A percentile compares a stretch with the other conserved stretches of the same genome.
These are phyloP conservation scores for Natator depressus DNA, from an alignment of 2,113 vertebrate genomes.

Conservation along the genomic window DNA sequence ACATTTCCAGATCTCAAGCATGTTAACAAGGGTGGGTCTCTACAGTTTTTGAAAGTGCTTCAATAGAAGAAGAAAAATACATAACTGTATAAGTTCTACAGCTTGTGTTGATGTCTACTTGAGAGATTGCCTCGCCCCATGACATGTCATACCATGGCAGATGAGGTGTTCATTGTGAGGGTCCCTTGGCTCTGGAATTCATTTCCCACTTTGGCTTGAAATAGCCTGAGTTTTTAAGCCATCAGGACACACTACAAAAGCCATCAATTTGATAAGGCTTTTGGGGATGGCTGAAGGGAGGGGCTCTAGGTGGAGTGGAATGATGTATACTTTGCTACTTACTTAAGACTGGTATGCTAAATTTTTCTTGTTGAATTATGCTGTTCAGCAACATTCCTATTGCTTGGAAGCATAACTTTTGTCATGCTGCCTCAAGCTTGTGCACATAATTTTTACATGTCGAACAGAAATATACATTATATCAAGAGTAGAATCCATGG, in stretches of 20 bases:
- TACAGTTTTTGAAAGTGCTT: not conserved
- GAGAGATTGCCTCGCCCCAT: not conserved
- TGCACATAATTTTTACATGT: not conserved
- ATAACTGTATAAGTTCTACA: not conserved
- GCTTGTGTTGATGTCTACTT: not conserved
- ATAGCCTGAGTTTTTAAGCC: not conserved
- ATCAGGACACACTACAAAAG: not conserved
- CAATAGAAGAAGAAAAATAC: not conserved
- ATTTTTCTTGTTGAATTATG: not conserved
- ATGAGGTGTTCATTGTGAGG: not conserved
- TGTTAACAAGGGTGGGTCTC: not conserved
- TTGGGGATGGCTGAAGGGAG: not conserved
- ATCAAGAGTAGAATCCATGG: not conserved
- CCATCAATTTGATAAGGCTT: not conserved
- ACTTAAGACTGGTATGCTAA: not conserved
- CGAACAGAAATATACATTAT: not conserved
- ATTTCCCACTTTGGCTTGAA: not conserved
- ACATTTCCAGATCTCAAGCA: not conserved
- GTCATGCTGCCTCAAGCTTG: not conserved
- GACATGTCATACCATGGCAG: not conserved
- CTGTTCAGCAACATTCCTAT: not conserved
- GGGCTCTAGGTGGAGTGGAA: not conserved
- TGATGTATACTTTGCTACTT: not conserved
- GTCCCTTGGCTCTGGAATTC: not conserved
- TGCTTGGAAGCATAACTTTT: not conserved